These are phyloP conservation scores for Heliconius aoede DNA, from an alignment of 2,888 invertebrate genomes.

Conservation along the genomic window DNA sequence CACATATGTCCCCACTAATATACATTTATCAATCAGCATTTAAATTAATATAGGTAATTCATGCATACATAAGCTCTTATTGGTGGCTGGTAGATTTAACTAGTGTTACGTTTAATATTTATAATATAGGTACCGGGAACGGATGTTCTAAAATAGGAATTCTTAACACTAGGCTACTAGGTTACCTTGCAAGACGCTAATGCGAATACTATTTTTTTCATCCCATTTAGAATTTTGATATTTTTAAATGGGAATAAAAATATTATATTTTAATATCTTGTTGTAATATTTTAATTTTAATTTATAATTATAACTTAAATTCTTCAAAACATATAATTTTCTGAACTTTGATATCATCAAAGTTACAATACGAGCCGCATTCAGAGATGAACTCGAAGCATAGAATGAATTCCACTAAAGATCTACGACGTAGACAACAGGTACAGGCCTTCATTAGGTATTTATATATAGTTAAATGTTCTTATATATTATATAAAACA, in stretches of 20 bases:
- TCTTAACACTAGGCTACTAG: too few species aligned
- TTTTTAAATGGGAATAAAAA: too few species aligned
- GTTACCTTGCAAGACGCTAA: too few species aligned
- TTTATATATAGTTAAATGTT: neutral
- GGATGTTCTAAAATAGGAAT: too few species aligned
- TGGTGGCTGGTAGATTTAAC: neutral
- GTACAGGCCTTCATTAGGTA: neutral
- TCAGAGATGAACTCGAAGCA: neutral
- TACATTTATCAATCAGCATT: constrained; percentile 13
- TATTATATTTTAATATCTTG: too few species aligned
- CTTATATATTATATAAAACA: neutral
- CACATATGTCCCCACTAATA: neutral
- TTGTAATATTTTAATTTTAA: neutral
- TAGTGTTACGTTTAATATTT: neutral
- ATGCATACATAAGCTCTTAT: neutral
- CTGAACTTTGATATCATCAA: neutral
- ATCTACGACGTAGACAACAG: neutral
- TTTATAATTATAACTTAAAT: neutral
- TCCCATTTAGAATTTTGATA: neutral
- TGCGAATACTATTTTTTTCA: neutral
- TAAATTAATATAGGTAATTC: neutral
- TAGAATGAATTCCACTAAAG: neutral
- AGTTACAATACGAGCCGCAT: neutral
- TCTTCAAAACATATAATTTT: too few species aligned
- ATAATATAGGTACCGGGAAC: too few species aligned